Base-by-base conservation (phyloP, 2,113 vertebrate species). In the Emydocephalus ijimae region DNA sequence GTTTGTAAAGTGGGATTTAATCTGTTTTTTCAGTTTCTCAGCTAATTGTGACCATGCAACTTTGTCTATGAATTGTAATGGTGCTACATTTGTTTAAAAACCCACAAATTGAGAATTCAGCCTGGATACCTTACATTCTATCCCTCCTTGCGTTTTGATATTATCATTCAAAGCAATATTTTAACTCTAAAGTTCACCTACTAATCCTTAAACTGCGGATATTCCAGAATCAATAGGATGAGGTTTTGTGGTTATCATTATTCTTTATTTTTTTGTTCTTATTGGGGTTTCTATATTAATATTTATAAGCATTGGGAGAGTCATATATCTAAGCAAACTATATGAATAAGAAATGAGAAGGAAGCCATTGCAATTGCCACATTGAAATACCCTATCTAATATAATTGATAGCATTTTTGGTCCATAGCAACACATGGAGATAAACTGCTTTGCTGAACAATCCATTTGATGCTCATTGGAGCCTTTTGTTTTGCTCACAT, bases 191-290 rank as follows among this genome's bases (percentile, higher is more conserved):
- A 97, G 97, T 98, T 98, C 97, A 98, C 97, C 97, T 98, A 96
- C 97, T 98, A 98, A 98, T 98, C 98, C 98, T 95, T 98, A 98
- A 98, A 96, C 97, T 98, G 97, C 97, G 97, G 97, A 97, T 97
- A 97, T 92, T 95, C 96, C 96, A 89, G 97, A 98, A 98, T 98
- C 98, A 97, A 98, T 97, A 97, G 97, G 98, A 98, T 97, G 97
- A 97, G 97, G 98, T 98, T 98, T 98, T 95, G 97, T 94, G 96
- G 96, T 98, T 98, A 96, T 98, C 98, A 98, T 98, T 97, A n/a
- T 69, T 69, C 29, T n/a, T 64, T 14, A 64, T 64, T 64, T n/a
- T n/a, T 97, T 98, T 98, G 97, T 98, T 98, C 97, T 97, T 97
- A 94, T 45, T 87, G 93, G 94, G 93, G 29, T 59, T 97, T 96